Base-by-base conservation (phyloP, 2,888 invertebrate genomes). In the Carabus problematicus region DNA sequence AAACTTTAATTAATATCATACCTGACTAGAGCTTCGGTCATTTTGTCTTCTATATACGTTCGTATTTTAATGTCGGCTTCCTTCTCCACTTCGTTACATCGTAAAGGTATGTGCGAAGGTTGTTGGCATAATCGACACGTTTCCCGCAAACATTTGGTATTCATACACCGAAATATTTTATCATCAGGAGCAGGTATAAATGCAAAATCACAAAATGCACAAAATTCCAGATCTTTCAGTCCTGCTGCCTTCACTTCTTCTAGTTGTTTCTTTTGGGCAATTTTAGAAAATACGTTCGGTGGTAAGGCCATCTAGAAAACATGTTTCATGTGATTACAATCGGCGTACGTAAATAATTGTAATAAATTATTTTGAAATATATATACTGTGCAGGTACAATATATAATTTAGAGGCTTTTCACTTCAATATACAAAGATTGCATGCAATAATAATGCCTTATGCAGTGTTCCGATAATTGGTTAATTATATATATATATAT, bases 131-230 rank as follows among this genome's bases (percentile, higher is more conserved):
- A 19, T 73, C 86, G 79, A 78, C 87, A 88, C 1, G 85, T 83
- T 73, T 86, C 85, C 74, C 83, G 85, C 77, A 85, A 82, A 74
- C 87, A 87, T 39, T 85, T 84, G 0, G 84, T 82, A 77, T 87
- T 86, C 14, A 84, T 77, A 73, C 88, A 88, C 40, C 79, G 80
- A 73, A 88, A 86, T 0, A 86, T 79, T 71, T 79, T 80, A 69
- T 83, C 79, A 12, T 74, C 76, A 6, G 77, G 76, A 0, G 77
- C 71, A 1, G 85, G 83, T 72, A 86, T 84, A 41, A 82, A 84
- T 18, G 84, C 84, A 77, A 85, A 87, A 71, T 84, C 82, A 75
- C 88, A 88, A 76, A 85, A 86, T 8, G 87, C 86, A 77, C 88
- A 88, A 16, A 76, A 77, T 69, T 83, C 85, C 47, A 87, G 77